These are phyloP conservation scores for Periphyllus acericola DNA, from an alignment of 2,888 invertebrate species.

Conservation along the genomic window DNA sequence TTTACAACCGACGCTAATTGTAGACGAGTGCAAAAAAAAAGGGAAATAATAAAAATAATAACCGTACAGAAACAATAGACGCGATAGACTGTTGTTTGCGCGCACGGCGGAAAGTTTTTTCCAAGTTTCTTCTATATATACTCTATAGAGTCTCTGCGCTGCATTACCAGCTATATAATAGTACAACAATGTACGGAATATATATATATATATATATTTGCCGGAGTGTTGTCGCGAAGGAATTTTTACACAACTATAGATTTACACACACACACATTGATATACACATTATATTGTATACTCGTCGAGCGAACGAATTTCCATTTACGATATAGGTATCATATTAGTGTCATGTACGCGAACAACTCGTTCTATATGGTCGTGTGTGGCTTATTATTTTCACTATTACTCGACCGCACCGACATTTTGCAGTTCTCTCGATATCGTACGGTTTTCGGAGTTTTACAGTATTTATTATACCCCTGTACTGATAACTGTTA, in stretches of 20 bases:
- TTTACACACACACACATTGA: background rate
- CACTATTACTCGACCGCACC: background rate
- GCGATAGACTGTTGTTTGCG: background rate
- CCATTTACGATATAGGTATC: conserved; percentile 22
- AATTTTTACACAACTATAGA: background rate
- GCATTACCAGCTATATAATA: background rate
- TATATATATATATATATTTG: background rate
- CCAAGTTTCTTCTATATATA: background rate
- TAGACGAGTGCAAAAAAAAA: conserved; percentile 36
- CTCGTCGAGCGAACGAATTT: conserved; percentile 14
- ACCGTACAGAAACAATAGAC: conserved; percentile 30
- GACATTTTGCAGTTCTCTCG: background rate
- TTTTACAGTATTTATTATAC: background rate
- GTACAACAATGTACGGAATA: background rate
- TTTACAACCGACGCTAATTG: conserved; percentile 55
- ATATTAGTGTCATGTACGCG: background rate
- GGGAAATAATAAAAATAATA: conserved; percentile 5
- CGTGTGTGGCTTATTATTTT: conserved; percentile 16
- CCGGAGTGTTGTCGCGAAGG: background rate
- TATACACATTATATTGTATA: background rate
- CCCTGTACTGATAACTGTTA: no score
- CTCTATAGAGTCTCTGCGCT: background rate
- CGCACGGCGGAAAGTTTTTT: conserved; percentile 9
- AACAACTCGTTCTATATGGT: conserved; percentile 9
- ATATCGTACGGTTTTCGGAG: conserved; percentile 5